Conservation (phyloP, 1,140 invertebrate genomes). For the Bradysia coprophila region DNA sequence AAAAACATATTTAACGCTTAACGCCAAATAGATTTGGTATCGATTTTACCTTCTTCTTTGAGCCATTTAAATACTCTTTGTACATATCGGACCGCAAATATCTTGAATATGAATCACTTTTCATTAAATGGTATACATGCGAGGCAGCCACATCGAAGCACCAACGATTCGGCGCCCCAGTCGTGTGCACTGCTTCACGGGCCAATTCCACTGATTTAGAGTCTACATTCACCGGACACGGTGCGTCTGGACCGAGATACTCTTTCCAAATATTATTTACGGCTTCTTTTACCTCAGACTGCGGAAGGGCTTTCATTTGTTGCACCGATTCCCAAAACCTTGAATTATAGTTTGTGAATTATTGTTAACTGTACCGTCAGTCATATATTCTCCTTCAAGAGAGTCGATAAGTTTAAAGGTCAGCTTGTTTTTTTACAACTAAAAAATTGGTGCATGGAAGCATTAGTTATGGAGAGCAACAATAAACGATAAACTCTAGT, state of each 20-base stretch:
- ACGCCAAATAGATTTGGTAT: conserved; percentile 24
- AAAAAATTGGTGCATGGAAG: too few species aligned
- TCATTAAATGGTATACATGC: conserved; percentile 99
- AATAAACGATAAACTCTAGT: too few species aligned
- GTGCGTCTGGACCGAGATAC: conserved; percentile 83
- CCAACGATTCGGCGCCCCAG: conserved; percentile 61
- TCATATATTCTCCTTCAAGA: too few species aligned
- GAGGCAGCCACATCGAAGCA: conserved; percentile 92
- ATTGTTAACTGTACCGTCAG: not conserved
- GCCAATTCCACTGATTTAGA: conserved; percentile 33
- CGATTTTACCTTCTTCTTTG: conserved; percentile 78
- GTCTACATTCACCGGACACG: conserved; percentile 94
- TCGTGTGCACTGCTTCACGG: conserved; percentile 20
- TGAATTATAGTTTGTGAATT: conserved; percentile 3
- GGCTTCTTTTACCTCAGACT: conserved; percentile 65
- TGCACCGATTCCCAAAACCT: conserved; percentile 97
- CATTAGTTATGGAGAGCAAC: too few species aligned
- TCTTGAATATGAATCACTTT: conserved; percentile 94
- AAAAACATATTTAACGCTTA: conserved; percentile 16
- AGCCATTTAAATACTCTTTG: conserved; percentile 89
- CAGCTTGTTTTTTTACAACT: too few species aligned
- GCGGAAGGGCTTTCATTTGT: conserved; percentile 71
- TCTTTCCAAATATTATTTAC: conserved; percentile 91
- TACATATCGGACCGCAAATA: conserved; percentile 98
- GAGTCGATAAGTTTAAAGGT: too few species aligned